Conservation (phyloP, 2,797 vertebrate genomes). For the Euphonia xanthogaster region DNA sequence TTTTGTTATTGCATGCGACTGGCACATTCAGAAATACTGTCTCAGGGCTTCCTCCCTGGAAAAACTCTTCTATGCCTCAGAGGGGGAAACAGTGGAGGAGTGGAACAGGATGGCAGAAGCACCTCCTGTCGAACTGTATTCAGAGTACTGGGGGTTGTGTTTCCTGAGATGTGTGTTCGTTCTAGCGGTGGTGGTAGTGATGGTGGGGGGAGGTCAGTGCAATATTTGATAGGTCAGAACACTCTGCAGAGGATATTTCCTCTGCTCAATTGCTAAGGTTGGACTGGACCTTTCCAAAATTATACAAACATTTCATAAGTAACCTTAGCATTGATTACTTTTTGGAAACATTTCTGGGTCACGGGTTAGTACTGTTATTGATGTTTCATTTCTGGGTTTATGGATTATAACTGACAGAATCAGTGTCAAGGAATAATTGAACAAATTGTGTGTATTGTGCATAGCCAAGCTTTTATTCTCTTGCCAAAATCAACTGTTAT, state of each 20-base stretch:
- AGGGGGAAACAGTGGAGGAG: background rate
- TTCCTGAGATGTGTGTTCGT: background rate
- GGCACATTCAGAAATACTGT: background rate
- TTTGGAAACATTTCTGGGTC: background rate
- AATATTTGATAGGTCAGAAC: background rate
- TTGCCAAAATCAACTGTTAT: background rate
- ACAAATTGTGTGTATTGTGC: background rate
- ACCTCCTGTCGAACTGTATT: background rate
- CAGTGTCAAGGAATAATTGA: background rate
- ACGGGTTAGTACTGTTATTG: background rate
- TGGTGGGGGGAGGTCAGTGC: background rate
- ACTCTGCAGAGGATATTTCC: background rate
- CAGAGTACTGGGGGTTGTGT: background rate
- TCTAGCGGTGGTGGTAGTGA: background rate
- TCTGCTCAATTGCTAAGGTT: background rate
- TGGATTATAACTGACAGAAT: background rate
- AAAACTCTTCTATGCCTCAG: fast-evolving
- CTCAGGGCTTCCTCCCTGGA: background rate
- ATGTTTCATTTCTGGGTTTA: slow-evolving; percentile 8
- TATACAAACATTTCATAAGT: background rate
- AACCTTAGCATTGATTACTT: background rate
- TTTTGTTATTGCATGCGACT: background rate
- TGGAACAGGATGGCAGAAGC: background rate
- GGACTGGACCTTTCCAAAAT: background rate
- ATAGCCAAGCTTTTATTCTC: background rate